Base-by-base conservation (phyloP, 2,888 invertebrate genomes). In the Idaea dimidiata region DNA sequence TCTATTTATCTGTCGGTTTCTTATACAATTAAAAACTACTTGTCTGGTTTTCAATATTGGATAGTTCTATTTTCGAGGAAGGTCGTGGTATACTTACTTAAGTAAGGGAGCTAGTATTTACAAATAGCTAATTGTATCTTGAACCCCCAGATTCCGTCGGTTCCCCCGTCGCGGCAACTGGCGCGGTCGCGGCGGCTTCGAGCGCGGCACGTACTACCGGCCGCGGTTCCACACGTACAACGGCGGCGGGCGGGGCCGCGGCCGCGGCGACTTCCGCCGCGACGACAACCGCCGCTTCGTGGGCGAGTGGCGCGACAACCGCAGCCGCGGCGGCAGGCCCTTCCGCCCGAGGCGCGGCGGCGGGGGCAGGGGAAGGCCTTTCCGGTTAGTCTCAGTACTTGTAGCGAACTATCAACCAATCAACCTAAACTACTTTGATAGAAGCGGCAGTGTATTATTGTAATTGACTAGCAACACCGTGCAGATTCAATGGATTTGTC, bases 171-270 rank as follows among this genome's bases (percentile, higher is more conserved):
- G 94, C 72, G 93, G 94, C 69, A 87, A 87, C 76, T 91, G 91
- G 91, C 91, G 92, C 77, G 92, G 94, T 0, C 92, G 94, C 60
- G 93, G 94, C 61, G 93, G 94, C 17, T 95, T 93, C 82, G 96
- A 96, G 80, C 94, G 96, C 62, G 96, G 96, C 68, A 96, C 96
- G 0, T 96, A 96, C 86, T 96, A 96, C 89, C 95, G 96, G 73
- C 96, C 96, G 0, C 93, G 96, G 68, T 96, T 96, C 93, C 95
- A 96, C 81, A 93, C 93, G 17, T 94, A 93, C 86, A 94, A 93
- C 81, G 93, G 94, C 54, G 93, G 94, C 60, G 93, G 93, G 2
- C 93, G 94, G 69, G 78, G 92, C 77, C 80, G 93, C 72, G 76
- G 89, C 66, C 87, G 91, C 53, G 82, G 80, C 0, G 92, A 91